Percentiles rank a stretch among this genome's conserved stretches.
These are phyloP conservation scores for Picus viridis DNA, from an alignment of 2,797 vertebrate genomes.

Conservation along the genomic window DNA sequence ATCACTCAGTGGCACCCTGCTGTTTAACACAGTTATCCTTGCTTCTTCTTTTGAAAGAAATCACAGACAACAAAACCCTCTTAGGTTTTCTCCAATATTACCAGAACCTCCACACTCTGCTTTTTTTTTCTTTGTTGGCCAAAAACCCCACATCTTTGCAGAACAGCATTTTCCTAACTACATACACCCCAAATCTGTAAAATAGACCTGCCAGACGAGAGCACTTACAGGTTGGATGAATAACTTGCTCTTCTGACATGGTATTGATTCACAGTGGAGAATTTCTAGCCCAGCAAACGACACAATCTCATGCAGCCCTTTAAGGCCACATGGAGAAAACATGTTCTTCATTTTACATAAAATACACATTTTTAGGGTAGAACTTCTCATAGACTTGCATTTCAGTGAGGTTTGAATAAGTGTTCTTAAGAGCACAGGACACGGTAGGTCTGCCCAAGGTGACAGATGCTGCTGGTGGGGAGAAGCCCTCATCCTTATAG, in stretches of 20 bases:
- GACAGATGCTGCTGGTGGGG: neutral
- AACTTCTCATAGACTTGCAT: neutral
- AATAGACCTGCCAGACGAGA: neutral
- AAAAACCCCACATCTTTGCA: neutral
- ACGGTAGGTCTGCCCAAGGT: neutral
- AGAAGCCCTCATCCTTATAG: neutral
- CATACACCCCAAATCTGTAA: neutral
- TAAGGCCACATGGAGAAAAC: neutral
- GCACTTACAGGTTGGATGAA: neutral
- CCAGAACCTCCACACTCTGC: neutral
- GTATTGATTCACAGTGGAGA: neutral
- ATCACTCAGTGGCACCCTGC: conserved; percentile 28
- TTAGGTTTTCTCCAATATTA: neutral
- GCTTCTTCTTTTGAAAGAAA: neutral
- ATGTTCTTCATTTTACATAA: neutral
- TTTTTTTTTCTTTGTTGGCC: neutral
- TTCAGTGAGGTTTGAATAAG: neutral
- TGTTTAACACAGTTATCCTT: neutral
- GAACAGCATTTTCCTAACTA: neutral
- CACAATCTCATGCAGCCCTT: neutral
- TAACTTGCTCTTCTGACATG: neutral
- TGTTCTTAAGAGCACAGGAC: neutral
- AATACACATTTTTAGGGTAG: neutral
- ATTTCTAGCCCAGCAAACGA: neutral
- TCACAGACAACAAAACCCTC: neutral